Evolutionary conservation across 2,113 vertebrate species (phyloP).

Genomic region (Otolemur garnettii): DNA sequence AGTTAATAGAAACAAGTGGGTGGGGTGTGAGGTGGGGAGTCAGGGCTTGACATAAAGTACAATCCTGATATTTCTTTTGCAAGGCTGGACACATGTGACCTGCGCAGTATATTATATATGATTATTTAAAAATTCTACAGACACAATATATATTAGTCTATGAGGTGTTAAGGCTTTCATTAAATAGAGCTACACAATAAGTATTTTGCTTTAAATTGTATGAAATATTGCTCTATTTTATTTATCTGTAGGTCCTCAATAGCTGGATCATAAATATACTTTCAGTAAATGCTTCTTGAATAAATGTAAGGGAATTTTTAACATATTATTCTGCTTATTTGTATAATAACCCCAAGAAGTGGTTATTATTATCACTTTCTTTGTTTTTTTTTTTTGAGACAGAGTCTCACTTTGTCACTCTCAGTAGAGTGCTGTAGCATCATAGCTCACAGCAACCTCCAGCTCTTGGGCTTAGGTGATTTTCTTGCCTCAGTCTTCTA

Average conservation of each 20-base stretch:
- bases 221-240: slow-evolving; percentile 29
- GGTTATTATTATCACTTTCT: neutral
- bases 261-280: neutral
- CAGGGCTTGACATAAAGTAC: neutral
- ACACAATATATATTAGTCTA: neutral
- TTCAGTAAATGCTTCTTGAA: slow-evolving; percentile 5
- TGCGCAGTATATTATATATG: neutral
- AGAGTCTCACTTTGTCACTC: too few species aligned
- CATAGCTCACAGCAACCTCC: too few species aligned
- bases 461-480: too few species aligned
- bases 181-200: neutral
- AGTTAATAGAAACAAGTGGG: neutral
- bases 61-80: neutral
- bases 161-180: neutral
- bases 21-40: rapidly evolving
- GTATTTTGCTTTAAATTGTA: slow-evolving; percentile 43
- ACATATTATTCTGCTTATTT: slow-evolving; percentile 18
- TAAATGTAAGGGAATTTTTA: neutral
- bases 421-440: too few species aligned
- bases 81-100: neutral
- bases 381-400: neutral
- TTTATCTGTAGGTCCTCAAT: neutral
- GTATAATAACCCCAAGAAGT: neutral
- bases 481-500: too few species aligned
- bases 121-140: neutral